Percentiles rank a stretch among this genome's conserved stretches.
Conservation (phyloP, 2,888 invertebrate species). For the Drosophila cognata region DNA sequence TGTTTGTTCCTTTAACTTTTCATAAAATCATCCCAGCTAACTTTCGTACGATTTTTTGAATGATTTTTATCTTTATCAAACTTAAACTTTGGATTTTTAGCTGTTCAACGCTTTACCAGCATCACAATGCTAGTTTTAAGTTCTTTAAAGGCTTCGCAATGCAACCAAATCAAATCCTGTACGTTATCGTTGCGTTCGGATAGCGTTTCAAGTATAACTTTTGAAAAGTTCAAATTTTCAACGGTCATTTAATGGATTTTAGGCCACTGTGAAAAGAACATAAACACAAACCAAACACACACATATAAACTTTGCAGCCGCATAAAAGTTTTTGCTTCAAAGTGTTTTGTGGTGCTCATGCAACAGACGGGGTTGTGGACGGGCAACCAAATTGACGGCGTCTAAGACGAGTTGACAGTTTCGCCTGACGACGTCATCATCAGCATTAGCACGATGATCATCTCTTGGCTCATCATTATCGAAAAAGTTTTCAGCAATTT, state of each 20-base stretch:
- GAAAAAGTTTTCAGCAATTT: slow-evolving; percentile 52
- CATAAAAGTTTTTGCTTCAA: slow-evolving; percentile 67
- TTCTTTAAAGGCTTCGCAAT: background rate
- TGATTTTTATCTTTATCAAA: background rate
- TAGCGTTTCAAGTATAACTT: background rate
- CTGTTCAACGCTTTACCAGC: background rate
- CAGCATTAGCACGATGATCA: slow-evolving; percentile 10
- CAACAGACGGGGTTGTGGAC: background rate
- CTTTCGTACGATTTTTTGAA: background rate
- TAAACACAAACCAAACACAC: slow-evolving; percentile 8
- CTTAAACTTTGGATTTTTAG: background rate
- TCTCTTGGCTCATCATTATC: slow-evolving; percentile 18
- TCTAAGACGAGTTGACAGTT: slow-evolving; percentile 51
- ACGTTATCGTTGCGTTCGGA: background rate
- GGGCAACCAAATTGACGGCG: slow-evolving; percentile 63
- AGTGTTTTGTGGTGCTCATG: slow-evolving; percentile 66
- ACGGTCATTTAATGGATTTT: slow-evolving; percentile 1
- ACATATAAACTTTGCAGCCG: slow-evolving; percentile 22
- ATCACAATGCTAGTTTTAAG: background rate
- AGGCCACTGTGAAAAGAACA: slow-evolving; percentile 28
- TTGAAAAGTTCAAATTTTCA: background rate
- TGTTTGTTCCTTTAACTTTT: background rate
- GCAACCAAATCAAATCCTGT: background rate
- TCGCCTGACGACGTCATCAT: slow-evolving; percentile 15
- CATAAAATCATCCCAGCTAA: background rate